Conservation (phyloP, 2,113 vertebrate species). For the Dendrocopos noguchii region DNA sequence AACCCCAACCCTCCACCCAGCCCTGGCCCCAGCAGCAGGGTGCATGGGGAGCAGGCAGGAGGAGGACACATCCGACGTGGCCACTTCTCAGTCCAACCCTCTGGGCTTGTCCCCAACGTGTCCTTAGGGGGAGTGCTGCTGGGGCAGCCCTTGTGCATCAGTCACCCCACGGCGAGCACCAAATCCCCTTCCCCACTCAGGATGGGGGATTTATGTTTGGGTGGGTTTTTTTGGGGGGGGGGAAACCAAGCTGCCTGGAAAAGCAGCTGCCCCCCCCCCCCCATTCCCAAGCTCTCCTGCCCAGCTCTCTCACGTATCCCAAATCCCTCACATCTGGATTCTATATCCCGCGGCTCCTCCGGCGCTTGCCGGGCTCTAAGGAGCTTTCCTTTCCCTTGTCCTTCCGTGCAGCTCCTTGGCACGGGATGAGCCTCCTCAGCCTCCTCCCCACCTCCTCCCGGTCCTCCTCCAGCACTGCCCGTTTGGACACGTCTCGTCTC, state of each 20-base stretch:
- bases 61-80: background rate
- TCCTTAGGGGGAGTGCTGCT: background rate
- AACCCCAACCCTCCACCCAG: background rate
- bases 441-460: background rate
- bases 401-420: slow-evolving; percentile 49
- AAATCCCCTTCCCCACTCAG: rapidly evolving
- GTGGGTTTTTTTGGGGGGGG: too few relatives aligned
- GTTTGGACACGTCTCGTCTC: slow-evolving; percentile 45
- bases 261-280: background rate
- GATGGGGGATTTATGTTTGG: background rate
- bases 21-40: rapidly evolving
- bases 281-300: background rate
- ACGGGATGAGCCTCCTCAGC: background rate
- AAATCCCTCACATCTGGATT: slow-evolving; percentile 62
- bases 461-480: slow-evolving; percentile 46
- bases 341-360: slow-evolving; percentile 53
- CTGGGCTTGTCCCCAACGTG: background rate
- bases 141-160: background rate
- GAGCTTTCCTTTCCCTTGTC: slow-evolving; percentile 55
- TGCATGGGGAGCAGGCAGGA: rapidly evolving
- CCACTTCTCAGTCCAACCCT: background rate
- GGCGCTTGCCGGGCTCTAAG: slow-evolving; percentile 27
- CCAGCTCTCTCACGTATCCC: slow-evolving; percentile 30
- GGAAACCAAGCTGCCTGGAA: background rate
- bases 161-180: background rate